These are phyloP conservation scores for Meloidogyne exigua DNA, from an alignment of 1,140 invertebrate species.

Conservation along the genomic window DNA sequence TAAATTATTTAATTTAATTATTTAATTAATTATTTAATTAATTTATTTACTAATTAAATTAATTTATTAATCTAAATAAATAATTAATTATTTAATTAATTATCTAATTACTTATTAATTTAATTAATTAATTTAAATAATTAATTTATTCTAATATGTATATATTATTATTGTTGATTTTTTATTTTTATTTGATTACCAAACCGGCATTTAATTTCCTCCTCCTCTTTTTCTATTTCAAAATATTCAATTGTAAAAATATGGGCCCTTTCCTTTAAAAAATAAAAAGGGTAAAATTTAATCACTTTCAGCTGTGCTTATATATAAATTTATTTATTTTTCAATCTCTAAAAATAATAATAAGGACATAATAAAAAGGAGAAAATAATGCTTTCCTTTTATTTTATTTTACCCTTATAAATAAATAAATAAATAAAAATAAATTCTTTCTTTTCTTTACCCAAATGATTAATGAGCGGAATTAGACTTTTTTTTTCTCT, in stretches of 20 bases:
- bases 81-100: too few species aligned
- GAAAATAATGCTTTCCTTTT: neutral
- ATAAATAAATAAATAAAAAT: too few species aligned
- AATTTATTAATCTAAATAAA: too few species aligned
- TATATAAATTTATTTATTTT: neutral
- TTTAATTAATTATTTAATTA: too few species aligned
- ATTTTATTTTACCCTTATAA: neutral
- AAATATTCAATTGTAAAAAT: neutral
- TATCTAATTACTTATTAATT: too few species aligned
- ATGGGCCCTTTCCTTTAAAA: neutral
- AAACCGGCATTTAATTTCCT: neutral
- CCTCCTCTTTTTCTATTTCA: neutral
- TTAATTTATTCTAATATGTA: too few species aligned
- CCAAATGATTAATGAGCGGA: conserved; percentile 4
- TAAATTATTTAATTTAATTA: too few species aligned
- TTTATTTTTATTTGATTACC: neutral
- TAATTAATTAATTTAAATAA: too few species aligned
- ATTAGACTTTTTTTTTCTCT: neutral
- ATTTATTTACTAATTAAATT: too few species aligned
- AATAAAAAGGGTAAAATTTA: neutral
- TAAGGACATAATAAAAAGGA: neutral
- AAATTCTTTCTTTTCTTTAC: too few species aligned
- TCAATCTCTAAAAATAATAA: too few species aligned
- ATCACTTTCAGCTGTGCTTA: neutral
- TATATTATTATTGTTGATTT: too few species aligned